phyloP scores from a whole-genome alignment of 2,113 vertebrate species.

The Tupaia chinensis region DNA sequence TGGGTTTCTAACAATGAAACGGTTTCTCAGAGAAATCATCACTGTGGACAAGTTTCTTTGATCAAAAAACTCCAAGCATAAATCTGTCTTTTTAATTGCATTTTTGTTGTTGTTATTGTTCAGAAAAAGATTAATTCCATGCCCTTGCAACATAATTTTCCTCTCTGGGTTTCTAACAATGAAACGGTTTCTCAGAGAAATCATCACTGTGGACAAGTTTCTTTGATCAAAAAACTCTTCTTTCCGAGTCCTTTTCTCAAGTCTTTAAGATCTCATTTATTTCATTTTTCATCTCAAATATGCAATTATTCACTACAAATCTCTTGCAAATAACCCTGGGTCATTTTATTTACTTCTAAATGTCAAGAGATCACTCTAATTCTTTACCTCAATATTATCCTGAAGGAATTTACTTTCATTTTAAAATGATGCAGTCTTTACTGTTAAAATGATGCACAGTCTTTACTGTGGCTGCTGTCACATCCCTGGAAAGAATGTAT shows the following conservation, averaged over 20 bases:
- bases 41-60: neutral
- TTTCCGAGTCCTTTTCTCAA: slow-evolving; percentile 26
- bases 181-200: slow-evolving; percentile 17
- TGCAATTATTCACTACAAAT: slow-evolving; percentile 49
- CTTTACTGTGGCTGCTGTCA: neutral
- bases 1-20: slow-evolving; percentile 49
- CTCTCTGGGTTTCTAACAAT: slow-evolving; percentile 43
- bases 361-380: neutral
- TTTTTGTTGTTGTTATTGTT: slow-evolving; percentile 34
- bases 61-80: slow-evolving; percentile 48
- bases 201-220: neutral
- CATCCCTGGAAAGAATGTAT: neutral
- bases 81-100: slow-evolving; percentile 48
- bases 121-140: slow-evolving; percentile 23
- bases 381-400: slow-evolving; percentile 11
- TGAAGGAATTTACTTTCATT: slow-evolving; percentile 45
- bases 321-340: slow-evolving; percentile 28
- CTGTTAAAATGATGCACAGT: neutral
- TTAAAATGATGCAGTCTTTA: neutral
- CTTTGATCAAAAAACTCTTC: slow-evolving; percentile 51
- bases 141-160: slow-evolving; percentile 7
- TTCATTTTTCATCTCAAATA: slow-evolving; percentile 44
- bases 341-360: slow-evolving; percentile 17
- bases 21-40: neutral
- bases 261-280: slow-evolving; percentile 42